Percentiles rank a stretch among this genome's conserved stretches.
These are phyloP conservation scores for Pandemis corylana DNA, from an alignment of 2,888 invertebrate species.

Conservation along the genomic window DNA sequence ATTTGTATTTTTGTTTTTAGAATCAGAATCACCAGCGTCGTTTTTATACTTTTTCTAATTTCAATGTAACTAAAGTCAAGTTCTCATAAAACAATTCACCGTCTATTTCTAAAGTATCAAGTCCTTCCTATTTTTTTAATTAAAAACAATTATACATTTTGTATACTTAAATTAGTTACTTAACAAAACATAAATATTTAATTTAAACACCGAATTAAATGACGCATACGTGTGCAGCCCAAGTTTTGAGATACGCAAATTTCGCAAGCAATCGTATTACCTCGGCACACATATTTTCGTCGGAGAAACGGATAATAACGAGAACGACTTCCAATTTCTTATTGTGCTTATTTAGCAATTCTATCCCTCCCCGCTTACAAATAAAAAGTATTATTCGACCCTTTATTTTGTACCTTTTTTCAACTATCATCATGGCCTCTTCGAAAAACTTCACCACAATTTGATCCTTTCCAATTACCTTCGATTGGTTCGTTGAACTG, in stretches of 20 bases:
- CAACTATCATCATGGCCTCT: background rate
- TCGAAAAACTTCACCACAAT: background rate
- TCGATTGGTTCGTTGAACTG: background rate
- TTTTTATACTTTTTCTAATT: too few relatives aligned
- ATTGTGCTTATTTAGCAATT: conserved; percentile 31
- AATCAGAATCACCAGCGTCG: too few relatives aligned
- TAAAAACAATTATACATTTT: too few relatives aligned
- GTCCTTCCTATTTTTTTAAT: too few relatives aligned
- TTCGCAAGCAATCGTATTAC: background rate
- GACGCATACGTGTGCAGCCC: too few relatives aligned
- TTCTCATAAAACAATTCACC: too few relatives aligned
- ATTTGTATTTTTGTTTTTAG: too few relatives aligned
- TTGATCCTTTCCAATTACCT: background rate
- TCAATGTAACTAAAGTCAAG: too few relatives aligned
- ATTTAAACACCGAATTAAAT: too few relatives aligned
- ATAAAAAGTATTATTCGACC: conserved; percentile 9
- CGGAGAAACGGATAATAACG: conserved; percentile 20
- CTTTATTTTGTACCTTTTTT: background rate
- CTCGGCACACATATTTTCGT: background rate
- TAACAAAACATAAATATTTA: too few relatives aligned
- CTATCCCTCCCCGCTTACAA: conserved; percentile 16
- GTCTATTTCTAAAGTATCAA: too few relatives aligned
- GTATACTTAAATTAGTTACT: too few relatives aligned
- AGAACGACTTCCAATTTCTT: conserved; percentile 34
- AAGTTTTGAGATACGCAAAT: background rate